These are phyloP conservation scores for Rhopalosiphum nymphaeae DNA, from an alignment of 2,888 invertebrate genomes.

Conservation along the genomic window DNA sequence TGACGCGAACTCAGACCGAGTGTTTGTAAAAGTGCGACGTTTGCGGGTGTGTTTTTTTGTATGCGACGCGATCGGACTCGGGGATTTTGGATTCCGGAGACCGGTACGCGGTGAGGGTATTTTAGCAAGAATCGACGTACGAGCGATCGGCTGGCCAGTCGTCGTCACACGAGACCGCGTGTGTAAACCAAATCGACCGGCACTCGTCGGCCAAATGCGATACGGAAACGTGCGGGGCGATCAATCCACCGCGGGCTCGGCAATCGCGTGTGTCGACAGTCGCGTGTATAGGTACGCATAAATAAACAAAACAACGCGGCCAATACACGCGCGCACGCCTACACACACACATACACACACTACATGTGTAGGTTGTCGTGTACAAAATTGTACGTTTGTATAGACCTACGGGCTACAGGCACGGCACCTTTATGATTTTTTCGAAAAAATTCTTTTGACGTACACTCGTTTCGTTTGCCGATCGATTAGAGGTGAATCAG, in stretches of 20 bases:
- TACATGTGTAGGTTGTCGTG: too few relatives aligned
- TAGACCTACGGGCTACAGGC: background rate
- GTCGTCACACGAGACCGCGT: constrained; percentile 24
- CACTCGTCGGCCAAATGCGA: constrained; percentile 59
- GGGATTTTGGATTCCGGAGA: background rate
- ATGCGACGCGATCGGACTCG: background rate
- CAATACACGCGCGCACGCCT: background rate
- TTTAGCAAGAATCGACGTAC: background rate
- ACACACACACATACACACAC: too few relatives aligned
- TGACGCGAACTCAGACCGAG: background rate
- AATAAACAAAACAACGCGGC: constrained; percentile 44
- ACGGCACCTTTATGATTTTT: background rate
- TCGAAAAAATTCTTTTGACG: background rate
- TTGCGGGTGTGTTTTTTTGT: background rate
- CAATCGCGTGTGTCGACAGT: constrained; percentile 51
- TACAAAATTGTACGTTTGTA: too few relatives aligned
- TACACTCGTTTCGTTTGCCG: background rate
- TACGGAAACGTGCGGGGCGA: constrained; percentile 46
- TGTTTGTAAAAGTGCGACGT: background rate
- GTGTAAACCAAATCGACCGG: constrained; percentile 60
- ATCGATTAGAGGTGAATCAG: background rate
- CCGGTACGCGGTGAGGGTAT: background rate
- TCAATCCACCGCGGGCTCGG: constrained; percentile 57
- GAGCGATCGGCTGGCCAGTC: background rate
- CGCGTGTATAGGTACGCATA: constrained; percentile 35